phyloP scores from a whole-genome alignment of 1,140 invertebrate species.

The Diuraphis noxia region DNA sequence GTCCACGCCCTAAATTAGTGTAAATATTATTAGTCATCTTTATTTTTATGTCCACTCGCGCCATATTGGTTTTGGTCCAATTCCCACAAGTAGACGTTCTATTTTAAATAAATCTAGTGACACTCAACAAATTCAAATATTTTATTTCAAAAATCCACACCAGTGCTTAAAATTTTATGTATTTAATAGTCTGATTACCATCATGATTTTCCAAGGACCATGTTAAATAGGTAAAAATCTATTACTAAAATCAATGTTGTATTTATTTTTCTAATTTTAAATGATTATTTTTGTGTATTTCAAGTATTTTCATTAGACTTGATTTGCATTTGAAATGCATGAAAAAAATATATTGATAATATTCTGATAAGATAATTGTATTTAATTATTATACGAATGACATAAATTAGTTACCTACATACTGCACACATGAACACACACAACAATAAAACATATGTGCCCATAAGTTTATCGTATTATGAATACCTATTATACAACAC shows the following conservation, averaged over 20 bases:
- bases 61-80: conserved; percentile 49
- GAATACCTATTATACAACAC: not conserved
- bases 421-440: not conserved
- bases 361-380: conserved; percentile 10
- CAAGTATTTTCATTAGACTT: conserved; percentile 52
- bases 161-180: not conserved
- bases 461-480: not conserved
- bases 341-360: conserved; percentile 13
- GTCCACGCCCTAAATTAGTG: conserved; percentile 52
- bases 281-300: conserved; percentile 49
- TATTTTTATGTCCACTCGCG: conserved; percentile 49
- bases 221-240: not conserved
- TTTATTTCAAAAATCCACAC: conserved; percentile 23
- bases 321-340: conserved; percentile 54
- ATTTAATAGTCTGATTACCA: not conserved
- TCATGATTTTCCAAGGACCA: not conserved
- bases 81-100: conserved; percentile 51
- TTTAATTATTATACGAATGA: not conserved
- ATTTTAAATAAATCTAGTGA: conserved; percentile 50
- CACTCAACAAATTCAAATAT: conserved; percentile 48
- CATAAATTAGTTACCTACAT: not conserved
- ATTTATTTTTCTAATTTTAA: conserved; percentile 13
- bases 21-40: conserved; percentile 53
- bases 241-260: not conserved
- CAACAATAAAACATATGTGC: not conserved